Evolutionary conservation across 1,140 invertebrate genomes (phyloP), one percentile per base, ranked within the genome.

Genomic region (Listronotus bonariensis): DNA sequence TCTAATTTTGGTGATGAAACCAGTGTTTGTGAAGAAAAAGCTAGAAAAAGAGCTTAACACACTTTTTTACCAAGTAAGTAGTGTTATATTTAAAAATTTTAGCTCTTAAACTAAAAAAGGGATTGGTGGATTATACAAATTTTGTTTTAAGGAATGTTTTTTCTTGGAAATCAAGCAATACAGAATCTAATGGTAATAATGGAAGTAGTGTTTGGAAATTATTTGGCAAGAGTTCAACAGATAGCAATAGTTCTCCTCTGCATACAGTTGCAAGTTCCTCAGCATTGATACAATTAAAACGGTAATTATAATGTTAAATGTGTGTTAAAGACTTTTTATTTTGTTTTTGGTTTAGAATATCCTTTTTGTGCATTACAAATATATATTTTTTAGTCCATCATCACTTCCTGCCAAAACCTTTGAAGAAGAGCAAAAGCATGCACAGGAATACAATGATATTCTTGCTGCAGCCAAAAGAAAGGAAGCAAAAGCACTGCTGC

Each of bases 331-430:
- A 10, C 34, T 36, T 10, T 36, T 17, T 41, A 41, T 57, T 3
- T 17, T 17, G 17, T 9, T 14, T 3, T 46, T 26, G 17, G 17
- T 53, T 53, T 53, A 18, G 6, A 10, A 32, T 45, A 32, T 4
- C 32, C 9, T 32, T 68, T 10, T 54, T 61, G 15, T 31, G 40
- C 34, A 60, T 49, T 11, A 12, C 43, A 49, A 40, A n/a, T n/a
- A n/a, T n/a, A 64, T 59, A 67, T 59, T 66, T 74, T n/a, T 63
- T 56, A 77, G 89, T 69, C 90, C 89, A 14, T 84, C 87, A 42
- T 88, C 90, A 79, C 81, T 95, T 38, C 93, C 93, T 14, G 88
- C 90, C 0, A 95, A 95, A 79, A 86, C 86, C 67, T 82, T 84
- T 7, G 81, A 84, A 45, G 92, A 94, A 75, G 91, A 93, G 65